phyloP scores from a whole-genome alignment of 2,888 invertebrate species.

The Papilio elwesi region DNA sequence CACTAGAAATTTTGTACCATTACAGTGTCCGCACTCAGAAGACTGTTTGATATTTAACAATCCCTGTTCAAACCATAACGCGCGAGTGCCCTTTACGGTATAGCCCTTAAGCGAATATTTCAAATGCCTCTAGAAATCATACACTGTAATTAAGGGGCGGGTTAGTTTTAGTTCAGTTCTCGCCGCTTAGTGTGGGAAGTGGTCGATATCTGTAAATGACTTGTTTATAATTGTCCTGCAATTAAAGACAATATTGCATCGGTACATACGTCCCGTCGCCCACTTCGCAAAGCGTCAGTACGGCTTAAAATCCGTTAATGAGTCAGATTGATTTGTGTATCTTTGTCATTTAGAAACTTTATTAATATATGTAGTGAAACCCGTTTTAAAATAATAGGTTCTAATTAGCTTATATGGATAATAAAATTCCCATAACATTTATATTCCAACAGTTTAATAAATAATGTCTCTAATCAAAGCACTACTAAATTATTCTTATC shows the following conservation, averaged over 20 bases:
- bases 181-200: slow-evolving; percentile 47
- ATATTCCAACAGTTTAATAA: not conserved
- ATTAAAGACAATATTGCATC: slow-evolving; percentile 56
- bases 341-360: not conserved
- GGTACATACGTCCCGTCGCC: slow-evolving; percentile 27
- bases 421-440: not conserved
- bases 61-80: slow-evolving; percentile 23
- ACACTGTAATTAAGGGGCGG: slow-evolving; percentile 21
- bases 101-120: slow-evolving; percentile 30
- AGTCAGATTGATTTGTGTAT: not conserved
- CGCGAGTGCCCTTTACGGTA: slow-evolving; percentile 4
- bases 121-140: slow-evolving; percentile 28
- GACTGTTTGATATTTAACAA: slow-evolving; percentile 4
- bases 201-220: slow-evolving; percentile 59
- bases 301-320: not conserved
- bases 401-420: too few species aligned
- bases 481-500: slow-evolving; percentile 34
- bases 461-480: slow-evolving; percentile 11
- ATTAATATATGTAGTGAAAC: too few species aligned
- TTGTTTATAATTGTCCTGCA: slow-evolving; percentile 58
- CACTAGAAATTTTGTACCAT: not conserved
- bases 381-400: too few species aligned
- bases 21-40: not conserved
- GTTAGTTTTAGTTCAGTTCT: slow-evolving; percentile 8
- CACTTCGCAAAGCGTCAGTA: slow-evolving; percentile 4